Percentiles rank a stretch among this genome's conserved stretches.
These are phyloP conservation scores for Ostrea denselamellosa DNA, from an alignment of 1,140 invertebrate species.

Conservation along the genomic window DNA sequence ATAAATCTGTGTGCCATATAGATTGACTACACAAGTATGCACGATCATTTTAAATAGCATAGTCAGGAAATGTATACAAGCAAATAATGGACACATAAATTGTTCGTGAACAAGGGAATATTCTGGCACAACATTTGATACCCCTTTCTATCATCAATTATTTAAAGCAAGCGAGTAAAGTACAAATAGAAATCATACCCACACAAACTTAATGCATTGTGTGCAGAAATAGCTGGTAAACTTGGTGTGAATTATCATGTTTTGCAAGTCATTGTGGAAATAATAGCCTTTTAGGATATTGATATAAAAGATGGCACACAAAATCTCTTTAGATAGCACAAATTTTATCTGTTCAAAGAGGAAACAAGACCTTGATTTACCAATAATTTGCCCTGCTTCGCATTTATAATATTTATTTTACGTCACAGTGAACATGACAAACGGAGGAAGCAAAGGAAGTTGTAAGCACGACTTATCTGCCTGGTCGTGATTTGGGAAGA, in stretches of 20 bases:
- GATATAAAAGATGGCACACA: not conserved
- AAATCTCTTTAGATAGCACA: not conserved
- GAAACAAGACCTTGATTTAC: not conserved
- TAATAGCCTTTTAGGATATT: not conserved
- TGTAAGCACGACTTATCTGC: not conserved
- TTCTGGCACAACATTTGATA: too few species aligned
- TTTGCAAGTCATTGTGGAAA: slow-evolving; percentile 29
- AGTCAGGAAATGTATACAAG: not conserved
- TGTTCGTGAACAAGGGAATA: not conserved
- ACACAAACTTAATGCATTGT: too few species aligned
- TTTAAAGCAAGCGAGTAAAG: too few species aligned
- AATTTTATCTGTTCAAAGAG: slow-evolving; percentile 21
- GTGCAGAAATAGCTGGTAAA: not conserved
- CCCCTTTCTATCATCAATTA: too few species aligned
- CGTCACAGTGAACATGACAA: not conserved
- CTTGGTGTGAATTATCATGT: not conserved
- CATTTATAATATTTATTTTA: not conserved
- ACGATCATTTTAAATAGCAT: not conserved
- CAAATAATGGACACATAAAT: not conserved
- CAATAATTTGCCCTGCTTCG: not conserved
- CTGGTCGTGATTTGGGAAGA: not conserved
- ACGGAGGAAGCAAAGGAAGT: not conserved
- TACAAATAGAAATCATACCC: too few species aligned
- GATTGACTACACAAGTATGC: not conserved
- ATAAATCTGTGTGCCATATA: not conserved